Percentiles rank a stretch among this genome's conserved stretches.
These are phyloP conservation scores for Chondrilla cf. caribensis DNA, from an alignment of 37 sponge, comb jelly and placozoan species.

Conservation along the genomic window DNA sequence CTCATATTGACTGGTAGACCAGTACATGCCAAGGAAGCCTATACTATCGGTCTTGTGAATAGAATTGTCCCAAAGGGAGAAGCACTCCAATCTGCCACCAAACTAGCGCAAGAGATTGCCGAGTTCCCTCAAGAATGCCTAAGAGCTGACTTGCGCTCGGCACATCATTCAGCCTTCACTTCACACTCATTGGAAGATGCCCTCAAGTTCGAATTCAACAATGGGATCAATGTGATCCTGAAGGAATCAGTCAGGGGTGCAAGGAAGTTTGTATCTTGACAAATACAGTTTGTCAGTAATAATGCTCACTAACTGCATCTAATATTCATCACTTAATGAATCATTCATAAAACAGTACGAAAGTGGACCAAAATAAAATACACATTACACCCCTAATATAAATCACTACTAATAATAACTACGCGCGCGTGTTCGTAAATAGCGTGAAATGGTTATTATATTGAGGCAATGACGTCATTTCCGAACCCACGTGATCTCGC, in stretches of 20 bases:
- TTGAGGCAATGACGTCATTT: too few relatives aligned
- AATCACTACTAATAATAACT: too few relatives aligned
- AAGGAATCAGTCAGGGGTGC: slow-evolving; percentile 19
- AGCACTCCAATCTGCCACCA: slow-evolving; percentile 41
- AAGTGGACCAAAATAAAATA: too few relatives aligned
- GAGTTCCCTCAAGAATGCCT: slow-evolving; percentile 60
- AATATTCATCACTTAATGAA: too few relatives aligned
- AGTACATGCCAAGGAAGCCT: slow-evolving; percentile 57
- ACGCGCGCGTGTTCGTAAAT: too few relatives aligned
- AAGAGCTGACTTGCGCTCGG: slow-evolving; percentile 47
- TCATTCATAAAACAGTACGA: too few relatives aligned
- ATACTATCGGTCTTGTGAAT: slow-evolving; percentile 54
- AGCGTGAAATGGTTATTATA: too few relatives aligned
- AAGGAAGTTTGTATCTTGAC: slow-evolving; percentile 17
- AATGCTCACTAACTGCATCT: too few relatives aligned
- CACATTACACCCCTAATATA: too few relatives aligned
- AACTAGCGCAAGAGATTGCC: slow-evolving; percentile 46
- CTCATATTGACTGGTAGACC: slow-evolving; percentile 70
- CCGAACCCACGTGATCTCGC: too few relatives aligned
- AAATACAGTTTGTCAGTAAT: too few relatives aligned
- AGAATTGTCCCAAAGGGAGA: slow-evolving; percentile 48
- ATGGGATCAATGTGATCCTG: slow-evolving; percentile 4
- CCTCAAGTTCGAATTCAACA: slow-evolving; percentile 23
- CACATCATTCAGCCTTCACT: slow-evolving; percentile 13
- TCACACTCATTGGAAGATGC: slow-evolving; percentile 3